Conservation (phyloP, 2,113 vertebrate species). For the Daubentonia madagascariensis region DNA sequence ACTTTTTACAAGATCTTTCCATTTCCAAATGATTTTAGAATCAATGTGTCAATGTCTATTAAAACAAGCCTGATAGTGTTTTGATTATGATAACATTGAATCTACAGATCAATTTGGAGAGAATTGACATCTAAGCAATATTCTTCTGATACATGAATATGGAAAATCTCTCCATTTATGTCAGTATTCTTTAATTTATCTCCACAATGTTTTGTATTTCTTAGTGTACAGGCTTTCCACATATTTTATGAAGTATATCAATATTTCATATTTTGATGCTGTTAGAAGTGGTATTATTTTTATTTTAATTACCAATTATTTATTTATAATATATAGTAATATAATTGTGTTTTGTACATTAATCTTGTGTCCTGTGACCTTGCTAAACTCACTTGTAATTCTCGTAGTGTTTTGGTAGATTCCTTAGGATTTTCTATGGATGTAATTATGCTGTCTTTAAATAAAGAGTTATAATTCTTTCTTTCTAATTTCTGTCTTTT, state of each 20-base stretch:
- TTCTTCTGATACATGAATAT: neutral
- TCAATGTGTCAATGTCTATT: neutral
- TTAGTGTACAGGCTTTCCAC: neutral
- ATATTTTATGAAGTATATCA: neutral
- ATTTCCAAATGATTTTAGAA: constrained; percentile 2
- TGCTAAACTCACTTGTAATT: neutral
- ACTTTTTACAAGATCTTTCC: neutral
- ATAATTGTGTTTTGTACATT: neutral
- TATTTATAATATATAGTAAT: neutral
- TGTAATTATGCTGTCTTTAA: neutral
- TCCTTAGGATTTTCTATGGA: neutral
- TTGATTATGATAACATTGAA: neutral
- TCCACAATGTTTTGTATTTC: neutral
- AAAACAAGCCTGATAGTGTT: neutral
- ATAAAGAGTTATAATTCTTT: neutral
- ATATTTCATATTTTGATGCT: neutral
- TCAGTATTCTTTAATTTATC: neutral
- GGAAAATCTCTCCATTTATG: neutral
- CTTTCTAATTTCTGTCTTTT: neutral
- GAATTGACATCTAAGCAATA: neutral
- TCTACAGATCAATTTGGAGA: neutral
- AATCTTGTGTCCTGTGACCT: neutral
- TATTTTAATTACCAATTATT: neutral
- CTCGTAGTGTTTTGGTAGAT: neutral
- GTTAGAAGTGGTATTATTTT: neutral